Base-by-base conservation (phyloP, 2,797 vertebrate genomes). In the Galago senegalensis region DNA sequence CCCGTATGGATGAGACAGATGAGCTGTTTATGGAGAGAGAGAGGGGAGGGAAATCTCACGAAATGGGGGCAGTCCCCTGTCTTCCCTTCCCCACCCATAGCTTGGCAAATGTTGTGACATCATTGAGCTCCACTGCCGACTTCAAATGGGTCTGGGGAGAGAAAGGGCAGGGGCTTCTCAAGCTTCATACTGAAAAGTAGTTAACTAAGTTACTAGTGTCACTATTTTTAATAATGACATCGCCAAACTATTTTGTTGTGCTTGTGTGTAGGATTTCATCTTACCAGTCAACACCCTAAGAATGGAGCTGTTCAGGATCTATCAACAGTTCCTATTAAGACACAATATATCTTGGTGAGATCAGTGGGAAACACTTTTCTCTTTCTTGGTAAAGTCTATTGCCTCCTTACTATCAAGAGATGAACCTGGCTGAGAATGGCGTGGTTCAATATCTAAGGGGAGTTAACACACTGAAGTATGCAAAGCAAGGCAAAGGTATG, bases 241-340 rank as follows among this genome's bases (percentile, higher is more conserved):
- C 98, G 98, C 98, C 99, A 99, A 99, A 99, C 99, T 99, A 99
- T 99, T 99, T 99, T 99, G 99, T 98, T 98, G 97, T 98, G 98
- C 98, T 98, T 99, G 97, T 98, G 98, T 98, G 98, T 98, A 98
- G 97, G 98, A 99, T 98, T 98, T 99, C 98, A 98, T 98, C 98
- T 98, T 98, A 98, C 96, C 98, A 99, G 98, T 99, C 98, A 98
- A 98, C 98, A 99, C 98, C 94, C 97, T 97, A 97, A 98, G 98
- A 97, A 97, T 97, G 97, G 98, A 98, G 97, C 97, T 99, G 99
- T 98, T 87, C 97, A 98, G 98, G 98, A 98, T 99, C 99, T 98
- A 98, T 98, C 98, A 98, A 98, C 98, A 98, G 98, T 97, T 99
- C 98, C 98, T 99, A 98, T 98, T 99, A 98, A 98, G 98, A 98